Evolutionary conservation across 2,888 invertebrate species (phyloP).

Genomic region (Aelia acuminata): DNA sequence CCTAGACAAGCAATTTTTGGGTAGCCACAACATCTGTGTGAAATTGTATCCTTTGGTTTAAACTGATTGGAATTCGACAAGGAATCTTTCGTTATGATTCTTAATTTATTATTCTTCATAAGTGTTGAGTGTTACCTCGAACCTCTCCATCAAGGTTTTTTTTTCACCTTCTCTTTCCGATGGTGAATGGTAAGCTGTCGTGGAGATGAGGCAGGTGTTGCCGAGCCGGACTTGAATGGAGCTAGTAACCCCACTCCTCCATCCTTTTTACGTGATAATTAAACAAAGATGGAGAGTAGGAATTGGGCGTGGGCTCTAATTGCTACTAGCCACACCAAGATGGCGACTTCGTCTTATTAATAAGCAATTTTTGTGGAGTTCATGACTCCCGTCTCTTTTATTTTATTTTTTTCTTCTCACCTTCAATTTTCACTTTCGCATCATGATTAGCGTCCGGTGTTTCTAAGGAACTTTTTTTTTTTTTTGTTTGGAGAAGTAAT

Average conservation of each 20-base stretch:
- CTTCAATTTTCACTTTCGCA: conserved; percentile 34
- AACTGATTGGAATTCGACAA: no score
- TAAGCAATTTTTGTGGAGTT: conserved; percentile 35
- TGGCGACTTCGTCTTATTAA: conserved; percentile 53
- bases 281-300: conserved; percentile 55
- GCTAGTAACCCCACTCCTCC: conserved; percentile 31
- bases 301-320: conserved; percentile 48
- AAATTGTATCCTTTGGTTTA: no score
- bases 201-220: background rate
- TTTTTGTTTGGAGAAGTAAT: background rate
- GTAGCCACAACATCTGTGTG: no score
- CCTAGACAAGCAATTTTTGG: no score
- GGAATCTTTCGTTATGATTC: no score
- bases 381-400: background rate
- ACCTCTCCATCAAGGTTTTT: background rate
- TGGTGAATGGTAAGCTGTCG: background rate
- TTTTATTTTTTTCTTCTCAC: background rate
- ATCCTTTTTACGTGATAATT: conserved; percentile 52
- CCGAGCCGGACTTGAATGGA: background rate
- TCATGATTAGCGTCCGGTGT: background rate
- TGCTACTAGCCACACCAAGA: conserved; percentile 48
- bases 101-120: no score
- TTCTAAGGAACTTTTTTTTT: background rate
- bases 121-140: no score
- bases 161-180: background rate